Conservation (phyloP, 2,888 invertebrate genomes). For the Ligdia adustata region DNA sequence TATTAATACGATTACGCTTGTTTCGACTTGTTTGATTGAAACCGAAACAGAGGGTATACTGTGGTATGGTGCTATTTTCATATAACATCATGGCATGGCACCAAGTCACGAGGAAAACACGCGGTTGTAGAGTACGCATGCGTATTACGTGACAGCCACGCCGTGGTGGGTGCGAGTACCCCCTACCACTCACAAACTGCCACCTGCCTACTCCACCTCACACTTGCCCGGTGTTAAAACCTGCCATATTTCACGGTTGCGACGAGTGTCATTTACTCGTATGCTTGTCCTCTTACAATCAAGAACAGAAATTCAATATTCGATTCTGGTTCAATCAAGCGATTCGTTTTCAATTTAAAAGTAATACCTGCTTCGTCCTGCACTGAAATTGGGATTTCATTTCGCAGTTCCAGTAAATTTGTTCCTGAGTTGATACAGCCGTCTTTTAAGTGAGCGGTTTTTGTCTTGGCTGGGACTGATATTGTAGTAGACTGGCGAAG, state of each 20-base stretch:
- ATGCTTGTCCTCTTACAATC: conserved; percentile 59
- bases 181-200: conserved; percentile 39
- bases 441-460: conserved; percentile 53
- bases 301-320: conserved; percentile 61
- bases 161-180: conserved; percentile 30
- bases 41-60: too few relatives aligned
- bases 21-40: too few relatives aligned
- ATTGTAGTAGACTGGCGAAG: conserved; percentile 66
- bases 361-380: conserved; percentile 31
- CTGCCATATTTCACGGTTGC: conserved; percentile 66
- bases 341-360: conserved; percentile 29
- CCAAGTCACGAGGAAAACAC: conserved; percentile 73
- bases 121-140: conserved; percentile 73
- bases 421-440: conserved; percentile 46
- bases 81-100: conserved; percentile 39
- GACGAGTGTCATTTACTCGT: conserved; percentile 57
- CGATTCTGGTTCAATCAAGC: conserved; percentile 37
- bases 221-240: conserved; percentile 66
- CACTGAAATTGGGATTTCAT: conserved; percentile 30
- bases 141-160: conserved; percentile 48
- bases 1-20: too few relatives aligned
- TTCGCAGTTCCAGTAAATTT: conserved; percentile 42
- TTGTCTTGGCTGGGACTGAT: conserved; percentile 62
- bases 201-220: conserved; percentile 46
- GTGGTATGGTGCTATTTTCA: background rate